Percentiles rank a stretch among this genome's conserved stretches.
Conservation (phyloP, 2,888 invertebrate genomes). For the Conomelus anceps region DNA sequence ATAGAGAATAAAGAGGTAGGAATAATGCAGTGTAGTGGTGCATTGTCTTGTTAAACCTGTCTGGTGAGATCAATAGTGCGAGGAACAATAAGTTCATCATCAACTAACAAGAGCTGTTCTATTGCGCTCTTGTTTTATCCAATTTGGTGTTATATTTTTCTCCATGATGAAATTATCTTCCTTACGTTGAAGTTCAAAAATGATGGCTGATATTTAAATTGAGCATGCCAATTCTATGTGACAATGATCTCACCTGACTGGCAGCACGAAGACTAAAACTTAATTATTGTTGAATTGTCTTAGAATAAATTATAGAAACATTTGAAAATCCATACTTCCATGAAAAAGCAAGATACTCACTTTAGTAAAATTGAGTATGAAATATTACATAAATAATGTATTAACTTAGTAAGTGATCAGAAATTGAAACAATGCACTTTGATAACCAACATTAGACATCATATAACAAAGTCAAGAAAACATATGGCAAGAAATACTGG, state of each 20-base stretch:
- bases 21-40: too few relatives aligned
- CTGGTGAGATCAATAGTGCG: neutral
- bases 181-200: neutral
- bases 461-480: neutral
- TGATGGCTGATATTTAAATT: neutral
- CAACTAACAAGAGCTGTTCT: neutral
- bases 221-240: neutral
- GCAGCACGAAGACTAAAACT: neutral
- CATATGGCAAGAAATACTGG: neutral
- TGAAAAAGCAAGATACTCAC: neutral
- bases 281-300: too few relatives aligned
- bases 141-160: neutral
- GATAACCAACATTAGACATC: neutral
- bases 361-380: neutral
- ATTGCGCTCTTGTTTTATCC: neutral
- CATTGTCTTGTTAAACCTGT: neutral
- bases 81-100: neutral
- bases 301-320: neutral
- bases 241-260: neutral
- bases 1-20: neutral
- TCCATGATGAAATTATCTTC: neutral
- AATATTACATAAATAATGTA: neutral
- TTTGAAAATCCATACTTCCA: neutral
- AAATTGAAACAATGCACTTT: neutral
- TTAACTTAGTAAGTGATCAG: neutral